Percentiles rank a stretch among this genome's conserved stretches.
phyloP scores from a whole-genome alignment of 2,797 vertebrate species.

The Delichon dasypus region DNA sequence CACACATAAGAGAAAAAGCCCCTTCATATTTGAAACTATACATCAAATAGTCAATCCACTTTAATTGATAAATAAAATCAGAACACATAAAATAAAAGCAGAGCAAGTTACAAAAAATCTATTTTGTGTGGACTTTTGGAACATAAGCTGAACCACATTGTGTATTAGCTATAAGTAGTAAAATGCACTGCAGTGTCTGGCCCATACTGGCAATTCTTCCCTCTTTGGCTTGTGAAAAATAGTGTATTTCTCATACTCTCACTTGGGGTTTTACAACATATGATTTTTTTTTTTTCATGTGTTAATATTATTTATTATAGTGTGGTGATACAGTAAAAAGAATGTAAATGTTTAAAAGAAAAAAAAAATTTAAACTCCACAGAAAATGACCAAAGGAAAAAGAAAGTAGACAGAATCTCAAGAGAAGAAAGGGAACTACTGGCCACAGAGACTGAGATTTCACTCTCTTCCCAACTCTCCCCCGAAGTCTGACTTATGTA shows the following conservation, averaged over 20 bases:
- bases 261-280: neutral
- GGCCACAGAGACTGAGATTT: neutral
- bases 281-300: neutral
- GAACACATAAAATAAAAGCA: neutral
- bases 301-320: neutral
- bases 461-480: neutral
- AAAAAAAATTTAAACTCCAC: neutral
- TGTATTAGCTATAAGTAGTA: neutral
- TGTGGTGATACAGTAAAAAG: neutral
- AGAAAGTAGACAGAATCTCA: neutral
- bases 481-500: neutral
- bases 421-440: neutral
- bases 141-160: neutral
- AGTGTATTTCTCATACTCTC: neutral
- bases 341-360: neutral
- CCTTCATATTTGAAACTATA: neutral
- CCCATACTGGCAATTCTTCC: neutral
- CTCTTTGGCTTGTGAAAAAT: neutral
- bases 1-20: neutral
- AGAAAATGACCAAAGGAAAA: neutral
- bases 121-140: neutral
- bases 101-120: neutral
- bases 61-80: neutral
- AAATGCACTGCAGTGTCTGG: neutral
- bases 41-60: neutral